A percentile compares a stretch with the other conserved stretches of the same genome.
phyloP scores from a whole-genome alignment of 53 echinoderm and acorn worm species.

The Temnopleurus reevesii region DNA sequence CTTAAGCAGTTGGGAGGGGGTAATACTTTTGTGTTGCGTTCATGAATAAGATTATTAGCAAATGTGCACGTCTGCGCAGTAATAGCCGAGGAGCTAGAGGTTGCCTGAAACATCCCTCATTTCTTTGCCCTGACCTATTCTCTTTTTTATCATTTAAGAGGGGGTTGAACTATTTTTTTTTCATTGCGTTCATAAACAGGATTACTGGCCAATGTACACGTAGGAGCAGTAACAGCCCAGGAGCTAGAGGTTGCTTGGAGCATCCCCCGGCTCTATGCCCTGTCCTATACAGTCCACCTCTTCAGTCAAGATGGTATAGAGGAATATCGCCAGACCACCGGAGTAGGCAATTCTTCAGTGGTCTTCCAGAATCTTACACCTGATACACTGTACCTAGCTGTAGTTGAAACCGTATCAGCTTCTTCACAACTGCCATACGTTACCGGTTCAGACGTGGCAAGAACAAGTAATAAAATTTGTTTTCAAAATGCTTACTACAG shows the following conservation, averaged over 20 bases:
- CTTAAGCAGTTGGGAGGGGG: too few relatives aligned
- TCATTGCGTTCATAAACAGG: too few relatives aligned
- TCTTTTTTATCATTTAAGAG: too few relatives aligned
- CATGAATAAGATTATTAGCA: too few relatives aligned
- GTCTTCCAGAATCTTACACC: conserved; percentile 24
- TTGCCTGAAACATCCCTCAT: too few relatives aligned
- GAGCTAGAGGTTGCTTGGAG: conserved; percentile 20
- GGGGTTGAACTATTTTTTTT: too few relatives aligned
- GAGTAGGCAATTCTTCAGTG: background rate
- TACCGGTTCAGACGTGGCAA: conserved; percentile 6
- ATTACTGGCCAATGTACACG: background rate
- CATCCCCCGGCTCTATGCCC: background rate
- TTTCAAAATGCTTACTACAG: too few relatives aligned
- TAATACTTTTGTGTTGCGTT: too few relatives aligned
- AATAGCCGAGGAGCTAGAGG: too few relatives aligned
- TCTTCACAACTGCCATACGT: background rate
- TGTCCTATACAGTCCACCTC: background rate
- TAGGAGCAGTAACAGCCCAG: background rate
- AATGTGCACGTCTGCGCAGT: too few relatives aligned
- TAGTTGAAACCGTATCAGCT: background rate
- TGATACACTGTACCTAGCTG: background rate
- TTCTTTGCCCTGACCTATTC: too few relatives aligned
- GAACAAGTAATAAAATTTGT: conserved; percentile 47
- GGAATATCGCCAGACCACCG: background rate
- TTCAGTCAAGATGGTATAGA: conserved; percentile 27